Evolutionary conservation across 1,140 invertebrate species (phyloP).

Genomic region (Neotoxoptera formosana): DNA sequence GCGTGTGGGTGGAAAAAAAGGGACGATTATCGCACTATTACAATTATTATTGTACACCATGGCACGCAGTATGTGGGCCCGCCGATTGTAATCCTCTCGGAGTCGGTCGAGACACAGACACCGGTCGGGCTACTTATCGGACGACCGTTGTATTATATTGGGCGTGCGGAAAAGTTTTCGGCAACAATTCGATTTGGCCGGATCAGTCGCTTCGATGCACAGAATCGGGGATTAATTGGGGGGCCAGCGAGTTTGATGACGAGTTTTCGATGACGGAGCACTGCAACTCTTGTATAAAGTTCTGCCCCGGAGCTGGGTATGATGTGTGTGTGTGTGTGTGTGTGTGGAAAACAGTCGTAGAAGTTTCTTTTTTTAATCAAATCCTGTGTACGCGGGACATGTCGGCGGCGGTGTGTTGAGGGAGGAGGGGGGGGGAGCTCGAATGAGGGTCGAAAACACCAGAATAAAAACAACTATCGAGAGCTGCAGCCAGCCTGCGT

Average conservation of each 20-base stretch:
- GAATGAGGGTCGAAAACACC: not conserved
- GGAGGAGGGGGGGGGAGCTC: no score
- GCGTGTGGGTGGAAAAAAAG: not conserved
- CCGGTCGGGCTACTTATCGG: not conserved
- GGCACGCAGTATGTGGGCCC: not conserved
- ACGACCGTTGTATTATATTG: not conserved
- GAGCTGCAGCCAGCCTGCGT: not conserved
- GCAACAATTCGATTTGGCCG: not conserved
- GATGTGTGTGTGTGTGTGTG: no score
- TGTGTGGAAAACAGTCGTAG: not conserved
- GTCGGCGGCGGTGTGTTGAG: no score
- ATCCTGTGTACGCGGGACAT: not conserved
- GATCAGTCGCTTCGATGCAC: not conserved
- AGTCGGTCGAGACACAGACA: not conserved
- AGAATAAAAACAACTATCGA: not conserved
- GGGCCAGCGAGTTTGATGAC: not conserved
- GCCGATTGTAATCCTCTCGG: not conserved
- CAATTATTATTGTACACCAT: not conserved
- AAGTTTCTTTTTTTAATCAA: conserved; percentile 20
- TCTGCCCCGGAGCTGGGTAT: no score
- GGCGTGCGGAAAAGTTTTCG: not conserved
- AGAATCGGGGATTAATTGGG: not conserved
- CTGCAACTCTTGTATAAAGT: not conserved
- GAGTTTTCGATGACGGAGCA: not conserved
- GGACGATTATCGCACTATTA: not conserved